Evolutionary conservation across 1,140 invertebrate genomes (phyloP).

Genomic region (Goniozus legneri): DNA sequence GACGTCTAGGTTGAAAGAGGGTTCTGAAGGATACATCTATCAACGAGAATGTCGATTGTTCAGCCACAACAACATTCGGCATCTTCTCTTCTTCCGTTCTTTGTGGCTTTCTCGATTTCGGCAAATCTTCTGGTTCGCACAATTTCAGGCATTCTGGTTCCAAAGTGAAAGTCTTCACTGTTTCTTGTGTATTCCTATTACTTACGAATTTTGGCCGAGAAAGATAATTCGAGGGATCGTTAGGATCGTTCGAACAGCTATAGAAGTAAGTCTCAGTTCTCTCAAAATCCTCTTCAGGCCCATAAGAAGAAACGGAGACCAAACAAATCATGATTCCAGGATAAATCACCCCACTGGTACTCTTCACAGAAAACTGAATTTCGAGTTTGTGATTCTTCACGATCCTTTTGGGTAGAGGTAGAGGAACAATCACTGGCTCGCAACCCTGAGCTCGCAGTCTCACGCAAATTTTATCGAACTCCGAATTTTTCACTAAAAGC

Average conservation of each 20-base stretch:
- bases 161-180: slow-evolving; percentile 36
- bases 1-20: slow-evolving; percentile 35
- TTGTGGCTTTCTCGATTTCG: slow-evolving; percentile 4
- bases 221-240: slow-evolving; percentile 39
- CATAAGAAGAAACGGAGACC: slow-evolving; percentile 29
- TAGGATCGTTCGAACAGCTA: slow-evolving; percentile 40
- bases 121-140: slow-evolving; percentile 2
- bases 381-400: slow-evolving; percentile 36
- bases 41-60: slow-evolving; percentile 39
- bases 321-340: slow-evolving; percentile 40
- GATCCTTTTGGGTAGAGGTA: slow-evolving; percentile 39
- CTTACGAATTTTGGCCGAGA: slow-evolving; percentile 18
- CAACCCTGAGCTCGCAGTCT: slow-evolving; percentile 29
- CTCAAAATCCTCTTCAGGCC: slow-evolving; percentile 5
- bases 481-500: slow-evolving; percentile 35
- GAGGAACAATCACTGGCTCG: slow-evolving; percentile 31
- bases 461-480: slow-evolving; percentile 34
- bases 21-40: slow-evolving; percentile 34
- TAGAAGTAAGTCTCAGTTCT: slow-evolving; percentile 15
- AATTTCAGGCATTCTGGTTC: slow-evolving; percentile 30
- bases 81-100: slow-evolving; percentile 13
- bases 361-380: slow-evolving; percentile 43
- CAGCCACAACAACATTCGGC: slow-evolving; percentile 36
- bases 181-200: slow-evolving; percentile 12
- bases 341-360: slow-evolving; percentile 22